Percentiles rank a stretch among this genome's conserved stretches.
Conservation (phyloP, 1,140 invertebrate genomes). For the Pomacea maculata region DNA sequence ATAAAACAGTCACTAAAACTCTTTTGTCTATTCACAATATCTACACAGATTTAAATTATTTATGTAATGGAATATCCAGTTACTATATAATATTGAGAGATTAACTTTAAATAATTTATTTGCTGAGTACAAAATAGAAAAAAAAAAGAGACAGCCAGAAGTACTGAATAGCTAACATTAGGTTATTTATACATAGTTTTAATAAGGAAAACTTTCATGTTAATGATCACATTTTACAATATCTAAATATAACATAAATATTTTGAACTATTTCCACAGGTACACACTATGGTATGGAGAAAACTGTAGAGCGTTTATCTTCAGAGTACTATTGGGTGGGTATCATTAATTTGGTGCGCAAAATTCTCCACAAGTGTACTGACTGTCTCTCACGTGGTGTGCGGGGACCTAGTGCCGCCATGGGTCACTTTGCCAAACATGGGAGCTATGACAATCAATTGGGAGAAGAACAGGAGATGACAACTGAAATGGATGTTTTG, state of each 20-base stretch:
- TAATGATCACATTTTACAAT: background rate
- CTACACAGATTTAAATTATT: too few relatives aligned
- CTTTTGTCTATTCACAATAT: too few relatives aligned
- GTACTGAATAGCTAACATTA: too few relatives aligned
- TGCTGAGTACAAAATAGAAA: too few relatives aligned
- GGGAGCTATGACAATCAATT: background rate
- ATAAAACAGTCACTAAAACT: too few relatives aligned
- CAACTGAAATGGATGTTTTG: slow-evolving; percentile 1
- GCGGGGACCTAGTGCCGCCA: slow-evolving; percentile 4
- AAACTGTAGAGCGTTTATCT: slow-evolving; percentile 12
- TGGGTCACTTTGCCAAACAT: background rate
- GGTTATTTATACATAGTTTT: too few relatives aligned
- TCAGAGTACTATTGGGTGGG: slow-evolving; percentile 26
- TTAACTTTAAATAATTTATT: too few relatives aligned
- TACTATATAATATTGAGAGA: too few relatives aligned
- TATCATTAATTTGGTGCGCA: slow-evolving; percentile 21
- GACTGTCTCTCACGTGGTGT: slow-evolving; percentile 13
- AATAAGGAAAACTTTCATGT: too few relatives aligned
- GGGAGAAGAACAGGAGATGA: background rate
- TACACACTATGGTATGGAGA: slow-evolving; percentile 28
- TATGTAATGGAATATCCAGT: too few relatives aligned
- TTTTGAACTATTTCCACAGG: slow-evolving; percentile 13
- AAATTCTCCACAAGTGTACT: slow-evolving; percentile 18
- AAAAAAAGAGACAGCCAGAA: too few relatives aligned
- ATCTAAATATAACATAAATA: background rate